Percentiles rank a stretch among this genome's conserved stretches.
Conservation (phyloP, 2,113 vertebrate genomes). For the Arizona elegans region DNA sequence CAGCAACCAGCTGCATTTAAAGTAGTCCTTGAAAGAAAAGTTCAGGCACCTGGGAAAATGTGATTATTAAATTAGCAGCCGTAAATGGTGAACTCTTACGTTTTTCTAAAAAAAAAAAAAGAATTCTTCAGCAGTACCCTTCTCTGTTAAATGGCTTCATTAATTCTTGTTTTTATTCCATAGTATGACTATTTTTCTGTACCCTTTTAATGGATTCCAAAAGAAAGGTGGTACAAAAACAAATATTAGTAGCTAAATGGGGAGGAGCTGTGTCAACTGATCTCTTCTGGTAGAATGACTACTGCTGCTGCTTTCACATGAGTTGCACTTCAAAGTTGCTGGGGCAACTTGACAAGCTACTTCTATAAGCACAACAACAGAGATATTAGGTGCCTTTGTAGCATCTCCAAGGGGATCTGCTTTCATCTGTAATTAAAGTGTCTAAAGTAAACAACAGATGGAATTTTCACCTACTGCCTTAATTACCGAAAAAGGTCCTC, state of each 20-base stretch:
- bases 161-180: neutral
- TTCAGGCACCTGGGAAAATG: neutral
- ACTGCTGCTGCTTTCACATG: neutral
- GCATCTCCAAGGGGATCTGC: neutral
- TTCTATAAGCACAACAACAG: neutral
- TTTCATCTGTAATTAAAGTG: neutral
- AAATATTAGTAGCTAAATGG: neutral
- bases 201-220: neutral
- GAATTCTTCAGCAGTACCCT: neutral
- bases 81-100: neutral
- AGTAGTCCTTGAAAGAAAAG: neutral
- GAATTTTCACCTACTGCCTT: neutral
- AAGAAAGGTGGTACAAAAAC: neutral
- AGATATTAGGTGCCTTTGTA: neutral
- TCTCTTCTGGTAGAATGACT: neutral
- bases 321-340: neutral
- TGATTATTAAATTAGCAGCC: slow-evolving; percentile 1
- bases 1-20: neutral
- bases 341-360: neutral
- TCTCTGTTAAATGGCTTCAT: neutral
- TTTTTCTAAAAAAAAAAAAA: too few relatives aligned
- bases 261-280: neutral
- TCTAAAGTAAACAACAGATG: neutral
- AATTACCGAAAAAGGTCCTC: neutral
- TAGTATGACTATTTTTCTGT: neutral